phyloP scores from a whole-genome alignment of 2,797 vertebrate genomes.

The Acipenser ruthenus region DNA sequence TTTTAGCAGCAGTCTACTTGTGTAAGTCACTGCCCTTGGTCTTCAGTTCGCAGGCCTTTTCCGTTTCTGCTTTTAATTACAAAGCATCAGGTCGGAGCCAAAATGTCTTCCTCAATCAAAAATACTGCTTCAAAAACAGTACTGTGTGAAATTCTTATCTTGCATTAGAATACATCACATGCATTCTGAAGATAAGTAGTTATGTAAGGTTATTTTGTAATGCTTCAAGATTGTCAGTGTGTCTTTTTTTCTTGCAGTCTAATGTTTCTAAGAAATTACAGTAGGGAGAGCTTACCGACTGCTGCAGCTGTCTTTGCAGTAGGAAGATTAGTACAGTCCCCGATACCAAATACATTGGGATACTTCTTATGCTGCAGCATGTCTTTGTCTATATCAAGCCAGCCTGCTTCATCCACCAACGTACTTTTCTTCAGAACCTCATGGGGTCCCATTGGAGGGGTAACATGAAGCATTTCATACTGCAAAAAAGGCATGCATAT shows the following conservation, averaged over 20 bases:
- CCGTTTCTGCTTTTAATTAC: neutral
- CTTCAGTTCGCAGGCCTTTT: neutral
- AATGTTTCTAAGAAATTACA: neutral
- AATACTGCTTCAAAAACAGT: neutral
- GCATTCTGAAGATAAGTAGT: constrained; percentile 37
- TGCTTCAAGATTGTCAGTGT: constrained; percentile 14
- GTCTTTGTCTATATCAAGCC: constrained; percentile 63
- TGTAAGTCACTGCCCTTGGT: constrained; percentile 2
- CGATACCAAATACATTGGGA: constrained; percentile 64
- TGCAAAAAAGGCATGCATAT: constrained; percentile 28
- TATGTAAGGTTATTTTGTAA: constrained; percentile 31
- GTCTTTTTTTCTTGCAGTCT: constrained; percentile 4
- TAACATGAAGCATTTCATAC: constrained; percentile 97
- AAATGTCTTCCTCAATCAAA: too few species aligned
- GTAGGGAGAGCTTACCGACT: constrained; percentile 40
- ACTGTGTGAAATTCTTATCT: neutral
- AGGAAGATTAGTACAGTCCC: constrained; percentile 65
- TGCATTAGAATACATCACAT: neutral
- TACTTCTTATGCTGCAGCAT: constrained; percentile 63
- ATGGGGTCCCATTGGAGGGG: constrained; percentile 88
- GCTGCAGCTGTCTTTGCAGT: constrained; percentile 67
- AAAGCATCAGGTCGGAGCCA: neutral
- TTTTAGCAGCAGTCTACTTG: constrained; percentile 17
- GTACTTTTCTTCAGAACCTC: constrained; percentile 66
- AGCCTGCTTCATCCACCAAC: constrained; percentile 68